These are phyloP conservation scores for Falco peregrinus DNA, from an alignment of 2,797 vertebrate genomes.

Conservation along the genomic window DNA sequence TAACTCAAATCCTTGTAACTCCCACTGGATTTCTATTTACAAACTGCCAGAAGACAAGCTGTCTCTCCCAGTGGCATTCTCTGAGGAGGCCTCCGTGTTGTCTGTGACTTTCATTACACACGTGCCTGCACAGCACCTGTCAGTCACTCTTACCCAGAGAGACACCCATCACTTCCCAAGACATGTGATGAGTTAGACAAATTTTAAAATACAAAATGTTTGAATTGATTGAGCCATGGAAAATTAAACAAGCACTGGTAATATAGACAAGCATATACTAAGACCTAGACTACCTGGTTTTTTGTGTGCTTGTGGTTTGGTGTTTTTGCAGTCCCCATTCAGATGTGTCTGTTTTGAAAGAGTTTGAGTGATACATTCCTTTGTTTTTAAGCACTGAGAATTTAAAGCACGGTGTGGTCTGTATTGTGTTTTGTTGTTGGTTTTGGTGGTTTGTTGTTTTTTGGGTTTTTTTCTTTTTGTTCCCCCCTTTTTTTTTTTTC, in stretches of 20 bases:
- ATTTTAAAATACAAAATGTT: neutral
- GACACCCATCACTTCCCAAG: neutral
- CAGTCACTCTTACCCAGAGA: conserved; percentile 22
- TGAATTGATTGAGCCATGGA: neutral
- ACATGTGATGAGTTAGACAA: neutral
- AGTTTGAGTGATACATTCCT: neutral
- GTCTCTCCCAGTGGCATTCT: neutral
- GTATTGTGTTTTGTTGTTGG: neutral
- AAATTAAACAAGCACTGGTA: neutral
- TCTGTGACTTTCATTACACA: conserved; percentile 22
- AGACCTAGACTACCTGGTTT: neutral
- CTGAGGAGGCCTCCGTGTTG: neutral
- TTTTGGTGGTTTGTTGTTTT: no score
- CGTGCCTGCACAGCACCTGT: conserved; percentile 17
- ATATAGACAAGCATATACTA: fast-evolving
- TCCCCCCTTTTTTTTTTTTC: neutral
- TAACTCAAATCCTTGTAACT: neutral
- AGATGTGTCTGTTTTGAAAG: neutral
- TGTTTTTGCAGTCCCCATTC: neutral
- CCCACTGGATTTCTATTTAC: conserved; percentile 41
- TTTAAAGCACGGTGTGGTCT: neutral
- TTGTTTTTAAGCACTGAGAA: neutral
- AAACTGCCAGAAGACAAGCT: conserved; percentile 41
- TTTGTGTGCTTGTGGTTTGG: neutral
- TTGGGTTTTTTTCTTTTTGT: fast-evolving